Conservation (phyloP, 2,113 vertebrate genomes). For the Psophia crepitans region DNA sequence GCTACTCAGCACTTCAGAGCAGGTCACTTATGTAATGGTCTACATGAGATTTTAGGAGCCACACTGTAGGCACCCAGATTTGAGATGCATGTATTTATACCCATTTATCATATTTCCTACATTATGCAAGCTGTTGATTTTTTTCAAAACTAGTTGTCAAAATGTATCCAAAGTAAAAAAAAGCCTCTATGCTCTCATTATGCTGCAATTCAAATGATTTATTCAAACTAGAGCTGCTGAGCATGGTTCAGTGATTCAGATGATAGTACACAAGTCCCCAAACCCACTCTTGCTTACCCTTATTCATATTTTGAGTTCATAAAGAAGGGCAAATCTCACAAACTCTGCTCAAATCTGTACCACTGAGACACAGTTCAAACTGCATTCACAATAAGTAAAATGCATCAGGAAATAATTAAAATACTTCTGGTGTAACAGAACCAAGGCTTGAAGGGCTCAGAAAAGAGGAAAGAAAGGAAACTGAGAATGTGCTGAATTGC, state of each 20-base stretch:
- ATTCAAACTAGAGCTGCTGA: neutral
- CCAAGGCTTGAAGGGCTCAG: neutral
- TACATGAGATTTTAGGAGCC: neutral
- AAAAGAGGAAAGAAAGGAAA: neutral
- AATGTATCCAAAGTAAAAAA: neutral
- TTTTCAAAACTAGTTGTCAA: neutral
- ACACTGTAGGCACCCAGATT: neutral
- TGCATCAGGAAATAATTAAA: neutral
- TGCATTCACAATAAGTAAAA: neutral
- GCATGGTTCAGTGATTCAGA: neutral
- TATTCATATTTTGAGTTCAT: neutral
- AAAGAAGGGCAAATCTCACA: neutral
- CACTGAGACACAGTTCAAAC: neutral
- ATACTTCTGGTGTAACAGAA: neutral
- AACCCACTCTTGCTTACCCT: neutral
- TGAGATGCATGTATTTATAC: neutral
- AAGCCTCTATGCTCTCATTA: neutral
- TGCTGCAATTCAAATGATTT: neutral
- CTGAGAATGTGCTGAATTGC: neutral
- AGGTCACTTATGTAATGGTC: neutral
- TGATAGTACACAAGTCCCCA: neutral
- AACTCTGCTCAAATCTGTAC: neutral
- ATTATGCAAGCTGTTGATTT: neutral
- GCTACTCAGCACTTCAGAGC: accelerated
- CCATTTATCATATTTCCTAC: neutral